Percentiles rank a stretch among this genome's conserved stretches.
phyloP scores from a whole-genome alignment of 2,797 vertebrate species.

The Bradypus variegatus region DNA sequence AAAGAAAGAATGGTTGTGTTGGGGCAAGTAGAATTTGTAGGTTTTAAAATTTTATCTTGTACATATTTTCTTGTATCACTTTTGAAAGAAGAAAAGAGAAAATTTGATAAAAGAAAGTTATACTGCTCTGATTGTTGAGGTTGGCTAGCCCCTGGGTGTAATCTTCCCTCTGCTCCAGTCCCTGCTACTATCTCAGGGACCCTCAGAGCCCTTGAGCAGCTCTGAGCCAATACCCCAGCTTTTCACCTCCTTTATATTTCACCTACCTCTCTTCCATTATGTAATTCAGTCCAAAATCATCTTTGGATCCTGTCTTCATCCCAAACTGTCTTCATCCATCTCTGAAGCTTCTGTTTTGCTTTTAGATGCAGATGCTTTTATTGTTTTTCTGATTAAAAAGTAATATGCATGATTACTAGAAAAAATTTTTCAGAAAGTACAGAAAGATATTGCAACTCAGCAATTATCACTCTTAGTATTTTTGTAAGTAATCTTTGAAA shows the following conservation, averaged over 20 bases:
- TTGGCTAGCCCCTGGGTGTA: not conserved
- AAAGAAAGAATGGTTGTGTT: no score
- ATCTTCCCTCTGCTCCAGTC: not conserved
- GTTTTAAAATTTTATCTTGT: not conserved
- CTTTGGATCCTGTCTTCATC: not conserved
- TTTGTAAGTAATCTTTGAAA: not conserved
- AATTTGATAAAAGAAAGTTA: not conserved
- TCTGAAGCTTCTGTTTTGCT: not conserved
- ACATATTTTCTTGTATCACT: slow-evolving; percentile 15
- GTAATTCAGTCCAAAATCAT: not conserved
- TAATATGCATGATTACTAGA: not conserved
- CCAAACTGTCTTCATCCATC: not conserved
- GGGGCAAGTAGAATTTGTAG: not conserved
- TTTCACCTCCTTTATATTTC: not conserved
- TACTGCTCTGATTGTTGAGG: not conserved
- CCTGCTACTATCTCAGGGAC: not conserved
- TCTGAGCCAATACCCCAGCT: not conserved
- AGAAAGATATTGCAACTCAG: not conserved
- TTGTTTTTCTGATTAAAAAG: not conserved
- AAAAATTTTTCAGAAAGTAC: not conserved
- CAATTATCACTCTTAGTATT: not conserved
- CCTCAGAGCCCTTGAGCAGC: not conserved
- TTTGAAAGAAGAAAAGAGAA: not conserved
- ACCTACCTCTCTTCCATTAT: not conserved
- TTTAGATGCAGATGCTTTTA: not conserved